Conservation (phyloP, 2,888 invertebrate species). For the Tenthredo livida region DNA sequence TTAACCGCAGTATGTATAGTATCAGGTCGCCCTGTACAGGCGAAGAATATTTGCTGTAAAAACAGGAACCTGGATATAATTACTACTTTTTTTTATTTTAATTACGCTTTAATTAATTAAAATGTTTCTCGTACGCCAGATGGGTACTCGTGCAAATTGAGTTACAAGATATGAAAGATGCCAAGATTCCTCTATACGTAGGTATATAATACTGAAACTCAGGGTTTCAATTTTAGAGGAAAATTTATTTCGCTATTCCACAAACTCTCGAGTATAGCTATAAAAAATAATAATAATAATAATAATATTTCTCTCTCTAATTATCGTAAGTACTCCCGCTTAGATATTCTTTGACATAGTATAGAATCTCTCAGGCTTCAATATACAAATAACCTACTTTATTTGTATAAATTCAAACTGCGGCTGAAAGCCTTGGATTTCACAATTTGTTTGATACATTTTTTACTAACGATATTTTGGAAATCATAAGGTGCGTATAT, state of each 20-base stretch:
- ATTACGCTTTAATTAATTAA: constrained; percentile 47
- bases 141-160: constrained; percentile 31
- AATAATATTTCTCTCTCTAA: constrained; percentile 4
- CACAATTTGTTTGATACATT: background rate
- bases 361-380: background rate
- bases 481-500: background rate
- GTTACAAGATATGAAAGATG: constrained; percentile 29
- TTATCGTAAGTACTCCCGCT: constrained; percentile 4
- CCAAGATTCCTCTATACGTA: too few relatives aligned
- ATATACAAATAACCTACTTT: constrained; percentile 22
- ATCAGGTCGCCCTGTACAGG: background rate
- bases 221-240: background rate
- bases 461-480: background rate
- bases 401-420: background rate
- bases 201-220: background rate
- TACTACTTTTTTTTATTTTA: constrained; percentile 22
- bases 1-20: background rate
- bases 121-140: constrained; percentile 27
- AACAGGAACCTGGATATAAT: constrained; percentile 34
- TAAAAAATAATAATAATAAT: background rate
- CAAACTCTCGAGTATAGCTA: background rate
- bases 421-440: background rate
- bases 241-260: constrained; percentile 5
- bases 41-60: constrained; percentile 11
- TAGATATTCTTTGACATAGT: background rate